Percentiles rank a stretch among this genome's conserved stretches.
Conservation (phyloP, 2,888 invertebrate genomes). For the Tortricodes alternella region DNA sequence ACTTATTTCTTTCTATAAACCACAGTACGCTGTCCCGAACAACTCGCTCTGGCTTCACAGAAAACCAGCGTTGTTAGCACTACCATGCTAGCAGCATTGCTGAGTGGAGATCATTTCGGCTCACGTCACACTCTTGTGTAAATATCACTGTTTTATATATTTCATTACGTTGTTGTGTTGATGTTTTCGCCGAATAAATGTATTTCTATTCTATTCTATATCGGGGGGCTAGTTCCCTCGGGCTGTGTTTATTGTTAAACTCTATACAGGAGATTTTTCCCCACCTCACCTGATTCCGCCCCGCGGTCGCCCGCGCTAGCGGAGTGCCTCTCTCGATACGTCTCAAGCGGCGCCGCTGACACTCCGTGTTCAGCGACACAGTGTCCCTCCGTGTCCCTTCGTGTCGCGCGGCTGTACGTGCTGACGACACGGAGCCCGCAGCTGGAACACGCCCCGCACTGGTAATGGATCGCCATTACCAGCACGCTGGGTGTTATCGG, state of each 20-base stretch:
- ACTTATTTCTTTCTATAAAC: too few relatives aligned
- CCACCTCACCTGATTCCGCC: not conserved
- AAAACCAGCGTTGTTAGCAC: too few relatives aligned
- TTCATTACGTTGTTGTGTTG: too few relatives aligned
- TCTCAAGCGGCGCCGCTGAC: not conserved
- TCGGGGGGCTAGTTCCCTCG: too few relatives aligned
- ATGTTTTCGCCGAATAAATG: too few relatives aligned
- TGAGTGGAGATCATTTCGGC: too few relatives aligned
- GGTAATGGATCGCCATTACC: constrained; percentile 11
- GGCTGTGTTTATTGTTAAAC: constrained; percentile 10
- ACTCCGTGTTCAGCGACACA: not conserved
- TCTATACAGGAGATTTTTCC: constrained; percentile 6
- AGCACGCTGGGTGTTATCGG: constrained; percentile 1
- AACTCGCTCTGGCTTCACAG: too few relatives aligned
- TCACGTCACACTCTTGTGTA: too few relatives aligned
- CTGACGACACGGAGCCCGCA: not conserved
- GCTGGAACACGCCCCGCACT: not conserved
- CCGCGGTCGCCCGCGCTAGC: not conserved
- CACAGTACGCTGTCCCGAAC: too few relatives aligned
- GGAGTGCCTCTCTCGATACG: constrained; percentile 8
- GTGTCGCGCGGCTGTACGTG: not conserved
- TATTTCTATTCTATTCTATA: too few relatives aligned
- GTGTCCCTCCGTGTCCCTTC: not conserved
- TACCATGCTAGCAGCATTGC: too few relatives aligned
- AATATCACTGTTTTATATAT: too few relatives aligned